These are phyloP conservation scores for Itoplectis maculator DNA, from an alignment of 2,888 invertebrate genomes.

Conservation along the genomic window DNA sequence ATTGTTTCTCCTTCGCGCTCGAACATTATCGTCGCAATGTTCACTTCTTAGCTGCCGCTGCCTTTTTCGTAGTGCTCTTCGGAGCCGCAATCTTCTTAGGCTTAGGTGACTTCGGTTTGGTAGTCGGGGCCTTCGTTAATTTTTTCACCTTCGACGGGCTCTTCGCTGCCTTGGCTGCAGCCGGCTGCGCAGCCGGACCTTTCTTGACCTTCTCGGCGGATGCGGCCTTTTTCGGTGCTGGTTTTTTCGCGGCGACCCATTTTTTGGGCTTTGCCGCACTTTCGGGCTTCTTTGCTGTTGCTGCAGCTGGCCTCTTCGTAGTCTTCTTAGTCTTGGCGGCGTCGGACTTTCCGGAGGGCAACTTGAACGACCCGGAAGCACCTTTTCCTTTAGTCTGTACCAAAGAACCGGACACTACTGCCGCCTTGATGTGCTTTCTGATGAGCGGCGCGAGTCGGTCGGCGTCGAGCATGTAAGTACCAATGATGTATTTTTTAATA, in stretches of 20 bases:
- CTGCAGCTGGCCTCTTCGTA: constrained; percentile 63
- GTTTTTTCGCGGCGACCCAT: constrained; percentile 7
- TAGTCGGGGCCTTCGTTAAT: constrained; percentile 62
- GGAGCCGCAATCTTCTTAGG: constrained; percentile 65
- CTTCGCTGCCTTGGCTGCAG: neutral
- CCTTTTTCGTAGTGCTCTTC: constrained; percentile 26
- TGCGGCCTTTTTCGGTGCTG: no score
- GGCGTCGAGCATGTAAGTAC: constrained; percentile 87
- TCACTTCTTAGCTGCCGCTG: constrained; percentile 57
- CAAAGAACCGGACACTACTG: constrained; percentile 83
- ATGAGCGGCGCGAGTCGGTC: constrained; percentile 87
- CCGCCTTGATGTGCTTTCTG: constrained; percentile 86
- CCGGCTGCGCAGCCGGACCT: no score
- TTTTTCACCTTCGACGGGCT: constrained; percentile 65
- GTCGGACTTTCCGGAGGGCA: constrained; percentile 62
- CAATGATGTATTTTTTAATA: constrained; percentile 88
- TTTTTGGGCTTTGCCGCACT: no score
- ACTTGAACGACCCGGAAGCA: neutral
- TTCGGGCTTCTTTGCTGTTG: neutral
- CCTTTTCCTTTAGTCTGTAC: constrained; percentile 14
- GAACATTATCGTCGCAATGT: neutral
- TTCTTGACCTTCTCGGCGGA: neutral
- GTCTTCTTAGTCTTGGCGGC: constrained; percentile 31
- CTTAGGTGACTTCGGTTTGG: constrained; percentile 69
- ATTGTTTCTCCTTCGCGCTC: neutral